phyloP scores from a whole-genome alignment of 2,888 invertebrate species.

The Hoplodrina ambigua region DNA sequence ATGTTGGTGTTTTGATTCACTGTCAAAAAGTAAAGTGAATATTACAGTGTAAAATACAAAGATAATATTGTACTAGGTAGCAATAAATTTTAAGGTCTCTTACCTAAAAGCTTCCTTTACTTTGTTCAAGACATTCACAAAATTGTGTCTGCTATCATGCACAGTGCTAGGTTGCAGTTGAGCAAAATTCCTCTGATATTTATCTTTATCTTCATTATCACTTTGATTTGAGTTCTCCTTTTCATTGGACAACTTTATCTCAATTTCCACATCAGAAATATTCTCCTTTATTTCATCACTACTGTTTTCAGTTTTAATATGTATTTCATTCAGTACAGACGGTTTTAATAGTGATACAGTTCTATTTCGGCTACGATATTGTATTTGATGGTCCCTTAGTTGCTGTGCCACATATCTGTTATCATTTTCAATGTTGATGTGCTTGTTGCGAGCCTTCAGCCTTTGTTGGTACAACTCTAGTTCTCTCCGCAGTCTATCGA shows the following conservation, averaged over 20 bases:
- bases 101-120: conserved; percentile 85
- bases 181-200: conserved; percentile 76
- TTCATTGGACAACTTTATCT: conserved; percentile 77
- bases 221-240: conserved; percentile 83
- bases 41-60: background rate
- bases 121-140: conserved; percentile 85
- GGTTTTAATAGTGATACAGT: conserved; percentile 85
- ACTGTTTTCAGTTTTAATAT: conserved; percentile 82
- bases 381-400: conserved; percentile 83
- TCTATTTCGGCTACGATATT: conserved; percentile 79
- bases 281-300: conserved; percentile 75
- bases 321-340: conserved; percentile 86
- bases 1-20: conserved; percentile 74
- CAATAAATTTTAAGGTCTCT: conserved; percentile 53
- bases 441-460: conserved; percentile 84
- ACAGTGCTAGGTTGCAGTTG: conserved; percentile 75
- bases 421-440: conserved; percentile 84
- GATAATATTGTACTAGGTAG: background rate
- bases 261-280: conserved; percentile 83
- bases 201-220: conserved; percentile 79
- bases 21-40: conserved; percentile 57
- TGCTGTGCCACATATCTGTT: conserved; percentile 86
- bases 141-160: conserved; percentile 82
- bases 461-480: conserved; percentile 89
- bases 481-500: conserved; percentile 90